phyloP scores from a whole-genome alignment of 1,140 invertebrate species.

The Tetragonula clypearis region DNA sequence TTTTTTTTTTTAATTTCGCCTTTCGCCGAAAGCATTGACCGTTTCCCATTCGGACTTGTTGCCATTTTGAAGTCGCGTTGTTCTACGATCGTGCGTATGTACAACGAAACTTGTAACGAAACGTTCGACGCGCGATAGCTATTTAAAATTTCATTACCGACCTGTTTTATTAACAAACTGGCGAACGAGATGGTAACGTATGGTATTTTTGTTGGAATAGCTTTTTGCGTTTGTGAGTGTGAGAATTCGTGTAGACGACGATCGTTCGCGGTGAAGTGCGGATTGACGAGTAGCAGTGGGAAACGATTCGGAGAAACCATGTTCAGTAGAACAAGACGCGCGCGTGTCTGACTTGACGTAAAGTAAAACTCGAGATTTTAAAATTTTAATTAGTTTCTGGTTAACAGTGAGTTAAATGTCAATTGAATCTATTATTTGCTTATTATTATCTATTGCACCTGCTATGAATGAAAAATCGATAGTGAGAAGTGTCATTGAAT shows the following conservation, averaged over 20 bases:
- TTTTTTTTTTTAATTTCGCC: slow-evolving; percentile 41
- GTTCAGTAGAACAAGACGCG: too few relatives aligned
- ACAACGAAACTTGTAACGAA: background rate
- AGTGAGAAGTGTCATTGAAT: too few relatives aligned
- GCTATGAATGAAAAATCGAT: too few relatives aligned
- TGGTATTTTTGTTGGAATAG: background rate
- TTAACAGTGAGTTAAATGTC: too few relatives aligned
- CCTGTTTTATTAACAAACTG: background rate
- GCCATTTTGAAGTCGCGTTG: background rate
- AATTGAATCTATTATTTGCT: too few relatives aligned
- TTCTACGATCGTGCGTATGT: background rate
- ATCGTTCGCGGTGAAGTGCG: background rate
- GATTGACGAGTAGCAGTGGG: background rate
- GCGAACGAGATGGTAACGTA: background rate
- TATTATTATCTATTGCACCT: too few relatives aligned
- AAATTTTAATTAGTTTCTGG: too few relatives aligned
- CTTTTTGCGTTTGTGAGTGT: too few relatives aligned
- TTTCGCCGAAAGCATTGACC: background rate
- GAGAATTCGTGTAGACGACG: background rate
- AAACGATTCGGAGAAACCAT: background rate
- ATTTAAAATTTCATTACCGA: slow-evolving; percentile 7
- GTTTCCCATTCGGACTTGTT: background rate
- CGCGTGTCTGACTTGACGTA: too few relatives aligned
- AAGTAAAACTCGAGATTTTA: too few relatives aligned
- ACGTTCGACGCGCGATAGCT: background rate